These are phyloP conservation scores for Ectemnius lituratus DNA, from an alignment of 2,888 invertebrate genomes.

Conservation along the genomic window DNA sequence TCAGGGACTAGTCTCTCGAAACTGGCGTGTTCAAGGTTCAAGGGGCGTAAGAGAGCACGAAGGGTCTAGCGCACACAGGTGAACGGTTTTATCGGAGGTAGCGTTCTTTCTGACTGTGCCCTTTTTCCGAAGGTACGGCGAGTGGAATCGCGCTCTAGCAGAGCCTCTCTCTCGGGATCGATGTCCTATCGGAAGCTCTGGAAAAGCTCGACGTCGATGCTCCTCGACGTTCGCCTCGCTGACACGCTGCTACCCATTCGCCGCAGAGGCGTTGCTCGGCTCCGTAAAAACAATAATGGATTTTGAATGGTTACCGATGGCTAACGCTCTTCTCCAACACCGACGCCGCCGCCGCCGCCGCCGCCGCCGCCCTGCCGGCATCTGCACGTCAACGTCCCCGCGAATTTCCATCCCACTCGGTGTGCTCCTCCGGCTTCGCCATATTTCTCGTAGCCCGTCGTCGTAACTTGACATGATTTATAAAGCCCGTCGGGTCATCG, in stretches of 20 bases:
- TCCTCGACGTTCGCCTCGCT: slow-evolving; percentile 25
- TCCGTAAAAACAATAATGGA: slow-evolving; percentile 2
- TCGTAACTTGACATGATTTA: no score
- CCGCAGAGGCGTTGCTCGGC: slow-evolving; percentile 12
- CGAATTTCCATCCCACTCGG: no score
- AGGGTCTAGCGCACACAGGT: neutral
- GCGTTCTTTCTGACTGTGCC: neutral
- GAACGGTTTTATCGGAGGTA: neutral
- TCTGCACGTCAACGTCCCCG: no score
- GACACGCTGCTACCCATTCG: slow-evolving; percentile 24
- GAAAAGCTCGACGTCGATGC: slow-evolving; percentile 21
- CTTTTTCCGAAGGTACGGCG: slow-evolving; percentile 11
- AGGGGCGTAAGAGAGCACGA: no score
- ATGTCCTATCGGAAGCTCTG: slow-evolving; percentile 42
- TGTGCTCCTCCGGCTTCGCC: no score
- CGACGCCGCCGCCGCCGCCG: no score
- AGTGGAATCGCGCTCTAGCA: slow-evolving; percentile 21
- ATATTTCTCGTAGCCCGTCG: no score
- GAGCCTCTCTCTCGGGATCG: slow-evolving; percentile 38
- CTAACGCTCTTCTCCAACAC: no score
- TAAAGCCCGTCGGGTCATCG: no score
- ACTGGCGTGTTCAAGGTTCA: neutral
- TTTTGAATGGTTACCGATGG: neutral
- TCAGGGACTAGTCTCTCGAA: slow-evolving; percentile 12
- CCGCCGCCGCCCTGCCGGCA: no score